Base-by-base conservation (phyloP, 2,113 vertebrate genomes). In the Oncorhynchus masou region DNA sequence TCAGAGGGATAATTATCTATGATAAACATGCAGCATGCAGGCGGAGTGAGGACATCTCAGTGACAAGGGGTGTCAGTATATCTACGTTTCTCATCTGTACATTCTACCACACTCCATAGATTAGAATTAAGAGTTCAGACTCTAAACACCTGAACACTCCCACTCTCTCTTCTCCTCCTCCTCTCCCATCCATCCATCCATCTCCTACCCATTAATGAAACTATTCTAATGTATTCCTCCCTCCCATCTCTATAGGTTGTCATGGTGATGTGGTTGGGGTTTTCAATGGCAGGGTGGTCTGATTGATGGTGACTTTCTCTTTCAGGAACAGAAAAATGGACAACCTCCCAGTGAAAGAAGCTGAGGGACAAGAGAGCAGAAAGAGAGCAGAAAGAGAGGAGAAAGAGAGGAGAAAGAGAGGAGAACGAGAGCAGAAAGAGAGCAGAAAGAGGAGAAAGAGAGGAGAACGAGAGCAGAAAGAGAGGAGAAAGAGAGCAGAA, bases 291-390 rank as follows among this genome's bases (percentile, higher is more conserved):
- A 75, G 80, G 82, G 85, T 87, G 87, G 84, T 89, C 87, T 83
- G 82, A 81, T 25, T 69, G 76, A 74, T 60, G 73, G 67, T 45
- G 81, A 81, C 79, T 86, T 83, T 77, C 81, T 86, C 81, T 86
- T 87, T 89, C 77, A 84, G 81, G 73, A 78, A 76, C 74, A 84
- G 79, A 86, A 87, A 84, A 85, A 85, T 84, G 74, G 76, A 83
- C 79, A 79, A 48, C 68, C 48, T 66, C 24, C 62, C 72, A 76
- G 79, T 84, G 82, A 83, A 77, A 71, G 77, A 2, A 77, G 72
- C 25, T 2, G 54, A 4, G 48, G 39, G 57, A 48, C 12, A 7
- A 12, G 74, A 62, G 31, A 34, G 31, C 6, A 7, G 31, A 34
- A 34, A 34, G 31, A 25, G 25, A 25, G 25, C 25, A 25, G 25